A percentile compares a stretch with the other conserved stretches of the same genome.
phyloP scores from a whole-genome alignment of 1,140 invertebrate species.

The Vollenhovia emeryi region DNA sequence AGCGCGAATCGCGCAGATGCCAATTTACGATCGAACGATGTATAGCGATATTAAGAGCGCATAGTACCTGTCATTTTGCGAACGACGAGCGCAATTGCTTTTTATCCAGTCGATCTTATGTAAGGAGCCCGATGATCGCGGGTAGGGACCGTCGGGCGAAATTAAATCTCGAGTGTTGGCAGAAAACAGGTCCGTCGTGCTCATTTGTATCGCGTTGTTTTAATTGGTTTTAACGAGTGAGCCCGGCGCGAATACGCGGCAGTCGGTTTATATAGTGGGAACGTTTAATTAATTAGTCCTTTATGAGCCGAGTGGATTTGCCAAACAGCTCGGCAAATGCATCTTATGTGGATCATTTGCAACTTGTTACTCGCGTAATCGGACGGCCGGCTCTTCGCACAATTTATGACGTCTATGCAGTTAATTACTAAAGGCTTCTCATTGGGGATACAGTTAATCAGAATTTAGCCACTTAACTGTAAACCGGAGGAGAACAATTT shows the following conservation, averaged over 20 bases:
- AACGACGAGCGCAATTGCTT: constrained; percentile 30
- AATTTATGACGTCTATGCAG: not conserved
- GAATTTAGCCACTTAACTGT: constrained; percentile 1
- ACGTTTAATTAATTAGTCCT: constrained; percentile 68
- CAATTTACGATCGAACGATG: constrained; percentile 38
- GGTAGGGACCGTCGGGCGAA: constrained; percentile 34
- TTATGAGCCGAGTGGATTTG: constrained; percentile 48
- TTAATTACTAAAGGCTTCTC: constrained; percentile 13
- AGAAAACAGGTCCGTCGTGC: constrained; percentile 51
- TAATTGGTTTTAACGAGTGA: constrained; percentile 52
- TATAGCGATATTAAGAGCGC: constrained; percentile 21
- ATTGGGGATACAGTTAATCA: not conserved
- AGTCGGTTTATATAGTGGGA: constrained; percentile 57
- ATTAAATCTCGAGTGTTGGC: constrained; percentile 59
- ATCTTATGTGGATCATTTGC: constrained; percentile 41
- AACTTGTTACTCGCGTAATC: constrained; percentile 40
- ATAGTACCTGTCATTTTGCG: constrained; percentile 34
- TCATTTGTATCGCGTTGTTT: constrained; percentile 68
- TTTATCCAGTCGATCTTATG: constrained; percentile 17
- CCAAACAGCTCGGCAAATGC: constrained; percentile 36
- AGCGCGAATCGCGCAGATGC: not conserved
- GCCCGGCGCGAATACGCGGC: constrained; percentile 11
- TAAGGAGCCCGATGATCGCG: not conserved
- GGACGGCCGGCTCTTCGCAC: not conserved
- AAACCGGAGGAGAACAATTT: not conserved